Base-by-base conservation (phyloP, 35 echinoderm and acorn worm genomes). In the Patiria miniata region DNA sequence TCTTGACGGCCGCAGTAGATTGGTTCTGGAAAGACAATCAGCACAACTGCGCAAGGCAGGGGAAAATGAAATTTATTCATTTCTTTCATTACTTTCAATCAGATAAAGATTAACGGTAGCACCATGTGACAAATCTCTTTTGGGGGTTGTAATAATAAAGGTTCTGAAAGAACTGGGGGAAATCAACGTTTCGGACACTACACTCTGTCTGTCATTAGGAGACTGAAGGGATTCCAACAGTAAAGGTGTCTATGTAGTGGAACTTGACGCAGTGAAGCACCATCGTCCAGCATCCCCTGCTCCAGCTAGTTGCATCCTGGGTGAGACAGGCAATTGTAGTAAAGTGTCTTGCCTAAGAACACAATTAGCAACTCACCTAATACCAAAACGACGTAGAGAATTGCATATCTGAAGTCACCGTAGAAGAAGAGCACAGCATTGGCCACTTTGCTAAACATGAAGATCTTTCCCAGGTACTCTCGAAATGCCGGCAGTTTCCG, bases 11-110 rank as follows among this genome's bases (percentile, higher is more conserved):
- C 95, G 21, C 52, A 52, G 81, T 90, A 97, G 23, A 87, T 86
- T 59, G 95, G 95, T 42, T 97, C 95, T 51, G 95, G 95, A 54
- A 93, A 97, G 34, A 93, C 59, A n/a, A 97, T 85, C 39, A 97
- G 36, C 15, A 91, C 81, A 36, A 93, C 95, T 97, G 87, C 26
- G n/a, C n/a, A n/a, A 82, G 21, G 18, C n/a, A 69, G 17, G 33
- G 17, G 8, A 69, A 69, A 18, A 69, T 5, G 61, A 28, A 23
- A 4, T 69, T 23, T 18, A 69, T 6, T 28, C 3, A 69, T 69
- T 28, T 69, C n/a, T 5, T 8, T 69, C 33, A 3, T 69, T 4
- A 36, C 33, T 17, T 14, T n/a, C 22, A 58, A 12, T n/a, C 54
- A 58, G 12, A 58, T 58, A n/a, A n/a, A n/a, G n/a, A n/a, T n/a